These are phyloP conservation scores for Acipenser transmontanus DNA, from an alignment of 2,797 vertebrate genomes.

Conservation along the genomic window DNA sequence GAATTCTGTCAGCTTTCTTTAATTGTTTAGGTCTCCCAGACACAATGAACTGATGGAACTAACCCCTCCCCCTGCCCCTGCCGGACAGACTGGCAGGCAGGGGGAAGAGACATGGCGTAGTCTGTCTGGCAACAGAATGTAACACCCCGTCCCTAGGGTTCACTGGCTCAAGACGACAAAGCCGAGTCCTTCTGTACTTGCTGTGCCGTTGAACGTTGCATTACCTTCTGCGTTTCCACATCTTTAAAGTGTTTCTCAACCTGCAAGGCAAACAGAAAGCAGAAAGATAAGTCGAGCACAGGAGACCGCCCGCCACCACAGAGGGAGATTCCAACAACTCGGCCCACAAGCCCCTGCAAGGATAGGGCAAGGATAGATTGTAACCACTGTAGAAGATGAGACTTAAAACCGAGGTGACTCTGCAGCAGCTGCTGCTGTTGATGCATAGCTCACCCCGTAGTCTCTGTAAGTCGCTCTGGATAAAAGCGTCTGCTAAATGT, in stretches of 20 bases:
- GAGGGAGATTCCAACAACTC: no score
- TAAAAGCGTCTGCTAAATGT: no score
- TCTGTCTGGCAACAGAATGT: constrained; percentile 54
- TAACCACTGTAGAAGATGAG: no score
- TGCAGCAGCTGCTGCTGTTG: no score
- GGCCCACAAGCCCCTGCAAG: no score
- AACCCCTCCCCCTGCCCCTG: constrained; percentile 52
- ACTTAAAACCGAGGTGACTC: no score
- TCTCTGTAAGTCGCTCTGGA: no score
- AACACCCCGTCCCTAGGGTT: constrained; percentile 43
- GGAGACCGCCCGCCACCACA: no score
- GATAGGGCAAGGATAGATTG: no score
- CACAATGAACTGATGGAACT: constrained; percentile 43
- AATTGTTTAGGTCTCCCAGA: constrained; percentile 58
- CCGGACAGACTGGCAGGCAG: constrained; percentile 36
- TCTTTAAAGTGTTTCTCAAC: constrained; percentile 99
- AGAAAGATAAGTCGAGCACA: no score
- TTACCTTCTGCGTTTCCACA: constrained; percentile 94
- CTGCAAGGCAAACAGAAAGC: constrained; percentile 42
- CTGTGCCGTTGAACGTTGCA: constrained; percentile 96
- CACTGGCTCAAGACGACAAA: constrained; percentile 89
- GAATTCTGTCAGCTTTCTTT: constrained; percentile 45
- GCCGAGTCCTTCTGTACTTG: constrained; percentile 98
- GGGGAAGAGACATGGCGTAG: constrained; percentile 57
- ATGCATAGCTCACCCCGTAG: no score